Percentiles rank a stretch among this genome's conserved stretches.
These are phyloP conservation scores for Trissolcus basalis DNA, from an alignment of 1,140 invertebrate genomes.

Conservation along the genomic window DNA sequence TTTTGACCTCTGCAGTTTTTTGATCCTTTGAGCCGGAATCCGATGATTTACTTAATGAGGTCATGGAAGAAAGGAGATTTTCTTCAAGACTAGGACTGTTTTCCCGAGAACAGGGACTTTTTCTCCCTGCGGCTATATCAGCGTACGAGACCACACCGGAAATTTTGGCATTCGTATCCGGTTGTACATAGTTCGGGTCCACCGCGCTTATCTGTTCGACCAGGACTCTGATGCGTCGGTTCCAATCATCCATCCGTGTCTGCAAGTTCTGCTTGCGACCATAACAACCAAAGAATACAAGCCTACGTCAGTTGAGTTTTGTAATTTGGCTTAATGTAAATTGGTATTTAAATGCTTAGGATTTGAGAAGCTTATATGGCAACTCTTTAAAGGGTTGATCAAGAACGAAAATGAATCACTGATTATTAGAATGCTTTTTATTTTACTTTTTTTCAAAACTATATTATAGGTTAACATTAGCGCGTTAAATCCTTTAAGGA, in stretches of 20 bases:
- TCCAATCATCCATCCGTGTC: conserved; percentile 80
- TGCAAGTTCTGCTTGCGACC: conserved; percentile 83
- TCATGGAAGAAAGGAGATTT: conserved; percentile 56
- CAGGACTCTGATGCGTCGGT: conserved; percentile 81
- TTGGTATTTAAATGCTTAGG: conserved; percentile 12
- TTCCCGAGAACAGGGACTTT: conserved; percentile 71
- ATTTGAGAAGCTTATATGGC: conserved; percentile 11
- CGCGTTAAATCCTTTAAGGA: conserved; percentile 22
- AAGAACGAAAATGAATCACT: conserved; percentile 27
- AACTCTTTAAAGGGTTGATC: neutral
- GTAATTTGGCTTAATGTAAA: conserved; percentile 13
- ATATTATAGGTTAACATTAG: conserved; percentile 11
- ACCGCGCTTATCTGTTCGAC: conserved; percentile 81
- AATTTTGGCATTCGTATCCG: conserved; percentile 35
- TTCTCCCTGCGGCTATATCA: conserved; percentile 76
- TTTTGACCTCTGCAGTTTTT: conserved; percentile 21
- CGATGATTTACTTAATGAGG: conserved; percentile 35
- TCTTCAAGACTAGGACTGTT: conserved; percentile 67
- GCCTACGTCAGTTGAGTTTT: conserved; percentile 57
- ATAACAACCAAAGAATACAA: conserved; percentile 67
- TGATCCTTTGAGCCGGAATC: conserved; percentile 20
- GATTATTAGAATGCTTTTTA: conserved; percentile 62
- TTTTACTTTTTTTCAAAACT: conserved; percentile 42
- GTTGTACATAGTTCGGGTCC: conserved; percentile 83
- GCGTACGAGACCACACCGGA: conserved; percentile 76